Evolutionary conservation across 1,140 invertebrate genomes (phyloP).

Genomic region (Teleopsis dalmanni): DNA sequence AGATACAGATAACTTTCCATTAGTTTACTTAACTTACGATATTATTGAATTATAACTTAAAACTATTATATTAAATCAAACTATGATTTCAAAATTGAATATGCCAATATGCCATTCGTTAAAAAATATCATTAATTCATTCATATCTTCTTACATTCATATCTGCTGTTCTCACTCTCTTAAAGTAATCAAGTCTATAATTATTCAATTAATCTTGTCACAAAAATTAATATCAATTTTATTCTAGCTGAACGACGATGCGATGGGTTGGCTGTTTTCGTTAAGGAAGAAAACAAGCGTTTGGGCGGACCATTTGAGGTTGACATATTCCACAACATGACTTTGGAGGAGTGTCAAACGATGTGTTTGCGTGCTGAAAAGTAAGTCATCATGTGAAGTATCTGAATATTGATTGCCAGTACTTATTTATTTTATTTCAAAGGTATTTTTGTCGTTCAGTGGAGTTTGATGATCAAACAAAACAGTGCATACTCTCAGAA

Average conservation of each 20-base stretch:
- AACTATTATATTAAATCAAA: too few relatives aligned
- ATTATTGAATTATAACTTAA: too few relatives aligned
- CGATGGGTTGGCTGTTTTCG: slow-evolving; percentile 75
- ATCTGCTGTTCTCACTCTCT: too few relatives aligned
- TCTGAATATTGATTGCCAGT: not conserved
- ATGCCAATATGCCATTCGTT: too few relatives aligned
- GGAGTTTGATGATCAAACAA: slow-evolving; percentile 80
- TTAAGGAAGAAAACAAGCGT: slow-evolving; percentile 83
- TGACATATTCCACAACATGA: slow-evolving; percentile 75
- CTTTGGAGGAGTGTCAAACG: slow-evolving; percentile 73
- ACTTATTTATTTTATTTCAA: slow-evolving; percentile 32
- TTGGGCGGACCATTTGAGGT: slow-evolving; percentile 79
- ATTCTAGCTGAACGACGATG: slow-evolving; percentile 69
- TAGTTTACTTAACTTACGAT: too few relatives aligned
- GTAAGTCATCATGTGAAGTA: slow-evolving; percentile 43
- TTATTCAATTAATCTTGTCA: too few relatives aligned
- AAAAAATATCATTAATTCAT: too few relatives aligned
- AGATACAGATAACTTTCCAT: too few relatives aligned
- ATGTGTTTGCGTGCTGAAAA: slow-evolving; percentile 71
- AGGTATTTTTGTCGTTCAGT: slow-evolving; percentile 82
- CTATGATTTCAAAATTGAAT: too few relatives aligned
- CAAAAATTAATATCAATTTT: too few relatives aligned
- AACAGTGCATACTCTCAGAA: slow-evolving; percentile 76
- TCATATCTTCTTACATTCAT: too few relatives aligned
- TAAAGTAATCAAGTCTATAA: too few relatives aligned